Evolutionary conservation across 2,797 vertebrate genomes (phyloP), one percentile per base, ranked within the genome.

Genomic region (Rallus crepitans): DNA sequence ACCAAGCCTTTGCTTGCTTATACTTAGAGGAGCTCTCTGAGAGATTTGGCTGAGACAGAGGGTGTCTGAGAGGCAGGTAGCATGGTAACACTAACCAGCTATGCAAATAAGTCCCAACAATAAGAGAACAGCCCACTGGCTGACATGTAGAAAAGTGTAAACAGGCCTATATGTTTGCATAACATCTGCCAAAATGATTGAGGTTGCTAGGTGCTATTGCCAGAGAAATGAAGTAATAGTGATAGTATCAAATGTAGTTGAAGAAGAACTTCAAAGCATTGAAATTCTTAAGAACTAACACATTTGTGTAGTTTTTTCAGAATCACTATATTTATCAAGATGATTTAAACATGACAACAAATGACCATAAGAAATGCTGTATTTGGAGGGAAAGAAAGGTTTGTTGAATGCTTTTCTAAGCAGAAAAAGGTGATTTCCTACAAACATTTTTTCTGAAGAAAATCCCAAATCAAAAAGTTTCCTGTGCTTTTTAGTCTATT

Each of bases 181-280:
- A 88, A 82, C 47, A 63, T 87, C 80, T 94, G 65, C 69, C 87
- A 91, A 42, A 88, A 86, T 65, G 17, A 39, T 25, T 86, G 50
- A 83, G 82, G 87, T 86, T 87, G 61, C 71, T 70, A 31, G 48
- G 72, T 86, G 76, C 39, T 64, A 14, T 11, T 94, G 56, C 65
- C 79, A 88, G 75, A 69, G 69, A 64, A 91, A 84, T 42, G 48
- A 89, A 81, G 33, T 30, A 73, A 53, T 27, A 80, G 6, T 39
- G 68, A 65, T 75, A 21, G 9, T 27, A 42, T 71, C 45, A 48
- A 39, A 75, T 17, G 15, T 1, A 2, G 20, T 37, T 16, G 30
- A 61, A 80, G 64, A 66, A 87, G 68, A 82, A 65, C 17, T 45
- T 72, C 27, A 81, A 85, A 80, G 21, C 30, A 56, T 52, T 60